Base-by-base conservation (phyloP, 2,797 vertebrate species). In the Crenuchus spilurus region DNA sequence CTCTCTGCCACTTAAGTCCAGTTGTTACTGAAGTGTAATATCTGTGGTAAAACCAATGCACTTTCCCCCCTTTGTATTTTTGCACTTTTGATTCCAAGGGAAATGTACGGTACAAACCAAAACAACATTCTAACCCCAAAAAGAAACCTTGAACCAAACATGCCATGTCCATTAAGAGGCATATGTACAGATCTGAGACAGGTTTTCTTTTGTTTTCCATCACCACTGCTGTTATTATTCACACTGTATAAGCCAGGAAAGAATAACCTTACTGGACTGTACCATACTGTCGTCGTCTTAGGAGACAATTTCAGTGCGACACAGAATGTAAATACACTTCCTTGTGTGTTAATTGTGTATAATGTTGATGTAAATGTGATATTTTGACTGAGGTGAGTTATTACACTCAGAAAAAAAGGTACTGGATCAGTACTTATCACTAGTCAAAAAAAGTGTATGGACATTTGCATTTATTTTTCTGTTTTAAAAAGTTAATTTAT, bases 31-130 rank as follows among this genome's bases (percentile, higher is more conserved):
- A 39, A 28, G 55, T 41, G 49, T 16, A 20, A 44, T 39, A 31
- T 35, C 14, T 48, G n/a, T 67, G 76, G 67, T 70, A 80, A 77
- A 72, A 70, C 77, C 70, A 75, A 31, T 82, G 86, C 85, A 86
- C 88, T 89, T 85, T 82, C 46, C 20, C 49, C 64, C 77, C 80
- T 52, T 35, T 39, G 72, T 76, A 65, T 81, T 86, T 85, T 83
- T 86, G 85, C 86, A 88, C 88, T 88, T 86, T 42, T 68, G 52
- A 67, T 41, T 70, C 39, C 16, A 42, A n/a, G 16, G 28, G 41
- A 42, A 68, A 76, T 49, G 58, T 13, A 70, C 33, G 58, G 30
- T 41, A 68, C n/a, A 61, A 20, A 75, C 18, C 37, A 62, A 70
- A 62, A 70, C 48, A 31, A 55, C 14, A 55, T 44, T 14, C 28